Evolutionary conservation across 1,140 invertebrate species (phyloP).

Genomic region (Bursaphelenchus mucronatus): DNA sequence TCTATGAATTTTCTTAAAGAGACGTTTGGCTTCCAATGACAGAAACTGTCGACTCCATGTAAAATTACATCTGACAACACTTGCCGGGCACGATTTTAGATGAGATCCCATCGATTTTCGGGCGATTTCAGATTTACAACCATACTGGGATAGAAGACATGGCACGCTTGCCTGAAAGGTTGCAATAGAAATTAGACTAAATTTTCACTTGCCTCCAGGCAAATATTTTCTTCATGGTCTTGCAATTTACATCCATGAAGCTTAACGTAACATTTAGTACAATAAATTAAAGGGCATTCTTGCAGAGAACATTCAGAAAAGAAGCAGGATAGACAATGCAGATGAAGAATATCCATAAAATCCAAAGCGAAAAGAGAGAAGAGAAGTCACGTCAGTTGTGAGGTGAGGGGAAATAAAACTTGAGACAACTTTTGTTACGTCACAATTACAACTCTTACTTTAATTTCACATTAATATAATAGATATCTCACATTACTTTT

Average conservation of each 20-base stretch:
- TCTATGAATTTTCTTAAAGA: slow-evolving; percentile 1
- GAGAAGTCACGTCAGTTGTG: too few relatives aligned
- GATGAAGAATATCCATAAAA: too few relatives aligned
- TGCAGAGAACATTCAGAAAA: too few relatives aligned
- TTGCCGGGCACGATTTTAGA: slow-evolving; percentile 15
- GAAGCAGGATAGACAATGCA: too few relatives aligned
- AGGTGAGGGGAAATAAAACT: too few relatives aligned
- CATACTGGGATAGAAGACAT: slow-evolving; percentile 7
- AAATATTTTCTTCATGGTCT: slow-evolving; percentile 1
- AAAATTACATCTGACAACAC: slow-evolving; percentile 15
- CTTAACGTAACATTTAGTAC: neutral
- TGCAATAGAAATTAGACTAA: neutral
- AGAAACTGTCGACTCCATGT: slow-evolving; percentile 22
- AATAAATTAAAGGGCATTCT: too few relatives aligned
- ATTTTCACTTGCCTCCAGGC: neutral
- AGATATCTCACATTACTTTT: too few relatives aligned
- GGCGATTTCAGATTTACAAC: slow-evolving; percentile 4
- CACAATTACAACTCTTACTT: too few relatives aligned
- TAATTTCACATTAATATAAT: too few relatives aligned
- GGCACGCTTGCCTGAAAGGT: slow-evolving; percentile 4
- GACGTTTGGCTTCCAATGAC: slow-evolving; percentile 13
- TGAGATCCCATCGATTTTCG: slow-evolving; percentile 8
- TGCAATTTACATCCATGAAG: slow-evolving; percentile 2
- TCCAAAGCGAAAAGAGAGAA: too few relatives aligned
- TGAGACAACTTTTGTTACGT: too few relatives aligned